Conservation (phyloP, 2,113 vertebrate genomes). For the Pteruthius melanotis region DNA sequence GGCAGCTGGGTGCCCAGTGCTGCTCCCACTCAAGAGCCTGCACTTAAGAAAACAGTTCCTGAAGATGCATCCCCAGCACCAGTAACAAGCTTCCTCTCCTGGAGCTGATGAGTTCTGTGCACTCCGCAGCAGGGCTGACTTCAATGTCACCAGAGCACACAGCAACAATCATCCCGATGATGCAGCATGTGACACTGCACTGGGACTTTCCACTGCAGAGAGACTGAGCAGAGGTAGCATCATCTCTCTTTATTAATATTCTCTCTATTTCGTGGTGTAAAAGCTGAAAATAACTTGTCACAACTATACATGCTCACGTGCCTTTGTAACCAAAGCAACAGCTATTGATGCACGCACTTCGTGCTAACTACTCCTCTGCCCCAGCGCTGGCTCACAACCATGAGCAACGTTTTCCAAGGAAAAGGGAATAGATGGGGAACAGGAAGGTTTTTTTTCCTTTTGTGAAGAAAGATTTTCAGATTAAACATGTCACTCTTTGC, state of each 20-base stretch:
- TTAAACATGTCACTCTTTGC: background rate
- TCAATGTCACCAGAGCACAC: background rate
- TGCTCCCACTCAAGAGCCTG: slow-evolving; percentile 30
- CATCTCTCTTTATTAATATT: slow-evolving; percentile 21
- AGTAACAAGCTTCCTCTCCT: background rate
- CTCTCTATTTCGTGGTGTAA: slow-evolving; percentile 29
- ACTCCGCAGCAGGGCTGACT: background rate
- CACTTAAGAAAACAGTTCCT: background rate
- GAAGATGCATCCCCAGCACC: background rate
- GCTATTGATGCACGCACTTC: slow-evolving; percentile 29
- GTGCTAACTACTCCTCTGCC: slow-evolving; percentile 35
- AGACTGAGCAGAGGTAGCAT: slow-evolving; percentile 25
- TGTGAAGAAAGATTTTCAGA: background rate
- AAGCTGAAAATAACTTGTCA: slow-evolving; percentile 61
- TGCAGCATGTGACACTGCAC: slow-evolving; percentile 6
- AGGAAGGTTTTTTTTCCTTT: background rate
- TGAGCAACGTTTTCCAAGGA: background rate
- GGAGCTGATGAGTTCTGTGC: background rate
- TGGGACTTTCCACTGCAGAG: background rate
- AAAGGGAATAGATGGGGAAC: background rate
- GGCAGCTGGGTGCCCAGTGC: slow-evolving; percentile 38
- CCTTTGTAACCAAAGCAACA: slow-evolving; percentile 64
- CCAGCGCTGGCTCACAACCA: background rate
- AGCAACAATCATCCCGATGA: background rate
- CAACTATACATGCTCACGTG: background rate